Evolutionary conservation across 2,113 vertebrate genomes (phyloP), one percentile per base, ranked within the genome.

Genomic region (Scatophagus argus): DNA sequence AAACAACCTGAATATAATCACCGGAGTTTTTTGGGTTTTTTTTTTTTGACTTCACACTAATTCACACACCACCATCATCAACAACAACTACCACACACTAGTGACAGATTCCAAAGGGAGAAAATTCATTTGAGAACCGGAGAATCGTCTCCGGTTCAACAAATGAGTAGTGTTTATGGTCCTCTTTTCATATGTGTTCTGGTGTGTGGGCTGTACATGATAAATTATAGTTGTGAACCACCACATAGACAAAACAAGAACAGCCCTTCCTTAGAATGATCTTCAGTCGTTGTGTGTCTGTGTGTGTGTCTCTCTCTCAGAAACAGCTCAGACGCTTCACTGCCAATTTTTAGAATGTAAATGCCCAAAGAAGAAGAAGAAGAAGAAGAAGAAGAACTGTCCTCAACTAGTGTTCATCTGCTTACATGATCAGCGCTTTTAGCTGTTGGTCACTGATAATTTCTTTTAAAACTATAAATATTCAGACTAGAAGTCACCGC

Each of bases 1-100:
- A 84, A 87, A 70, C 71, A 79, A 86, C 88, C 74, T 12, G 14
- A 62, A 73, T 61, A 76, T 67, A 86, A 89, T 84, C 87, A 85
- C 19, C 67, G 70, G 31, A 75, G 47, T 49, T 38, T n/a, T n/a
- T n/a, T n/a, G n/a, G n/a, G n/a, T n/a, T n/a, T n/a, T n/a, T n/a
- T 16, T 85, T 77, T 77, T 65, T 76, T 75, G 16, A 77, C 80
- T 86, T 63, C 70, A 77, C 72, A 49, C 34, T 63, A 27, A 47
- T 76, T 74, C 7, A 21, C 59, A 34, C 62, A 25, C n/a, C 47
- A 52, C 34, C 6, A 23, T n/a, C n/a, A n/a, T n/a, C n/a, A n/a
- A n/a, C n/a, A n/a, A n/a, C n/a, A n/a, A n/a, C n/a, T n/a, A n/a
- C 47, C 39, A 25, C 71, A 81, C 29, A 38, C 63, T 60, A 29